Evolutionary conservation across 1,140 invertebrate genomes (phyloP), one percentile per base, ranked within the genome.

Genomic region (Panagrolaimus sp.): DNA sequence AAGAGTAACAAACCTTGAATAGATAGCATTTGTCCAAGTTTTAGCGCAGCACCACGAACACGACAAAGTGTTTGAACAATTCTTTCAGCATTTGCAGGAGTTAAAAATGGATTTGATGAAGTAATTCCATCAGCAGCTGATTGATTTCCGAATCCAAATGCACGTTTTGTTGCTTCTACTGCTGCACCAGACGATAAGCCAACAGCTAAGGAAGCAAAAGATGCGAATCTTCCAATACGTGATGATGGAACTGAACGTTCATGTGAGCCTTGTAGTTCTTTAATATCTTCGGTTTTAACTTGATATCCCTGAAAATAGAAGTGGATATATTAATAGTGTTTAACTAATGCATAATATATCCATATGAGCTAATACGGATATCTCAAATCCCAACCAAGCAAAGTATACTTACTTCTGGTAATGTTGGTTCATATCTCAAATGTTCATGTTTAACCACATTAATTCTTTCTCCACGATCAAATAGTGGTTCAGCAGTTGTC

Each of bases 61-160:
- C 92, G 91, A 84, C 96, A 99, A 23, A 98, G 85, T 0, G 94
- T 98, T 78, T 93, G 89, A 23, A 98, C 96, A 82, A 98, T 98
- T 83, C 94, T 87, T 83, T 98, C 91, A 25, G 92, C 92, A 87
- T 98, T 99, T 0, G 92, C 92, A 81, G 94, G 89, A 57, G 90
- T 94, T 11, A 87, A 65, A 64, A 87, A 85, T n/a, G 75, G 74
- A 69, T 84, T 84, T 68, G 47, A 65, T 13, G 46, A 45, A 20
- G 23, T 53, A 25, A 70, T 66, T n/a, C 74, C 44, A 14, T 43
- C 42, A 14, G 78, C 72, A 11, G 27, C 57, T 43, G 48, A 65
- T 31, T 62, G 70, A 71, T 25, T 48, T 13, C 20, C 38, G 7
- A 23, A 42, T 2, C 74, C 90, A 0, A 97, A 80, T 8, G 90